Conservation (phyloP, 2,113 vertebrate genomes). For the Daubentonia madagascariensis region DNA sequence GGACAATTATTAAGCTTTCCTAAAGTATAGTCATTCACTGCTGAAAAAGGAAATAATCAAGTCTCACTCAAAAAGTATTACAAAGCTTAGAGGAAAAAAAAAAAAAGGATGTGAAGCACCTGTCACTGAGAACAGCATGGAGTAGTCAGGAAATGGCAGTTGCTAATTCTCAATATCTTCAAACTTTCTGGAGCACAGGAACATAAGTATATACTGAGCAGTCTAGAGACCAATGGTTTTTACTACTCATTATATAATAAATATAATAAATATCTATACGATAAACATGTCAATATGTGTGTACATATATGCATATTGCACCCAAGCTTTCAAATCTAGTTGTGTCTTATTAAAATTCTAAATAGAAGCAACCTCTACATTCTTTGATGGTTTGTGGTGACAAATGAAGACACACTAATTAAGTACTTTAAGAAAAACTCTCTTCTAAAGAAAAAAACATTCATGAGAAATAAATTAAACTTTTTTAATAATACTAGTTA, state of each 20-base stretch:
- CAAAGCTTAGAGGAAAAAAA: not conserved
- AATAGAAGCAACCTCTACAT: not conserved
- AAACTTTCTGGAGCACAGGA: not conserved
- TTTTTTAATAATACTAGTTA: not conserved
- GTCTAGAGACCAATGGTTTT: not conserved
- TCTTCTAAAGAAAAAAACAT: not conserved
- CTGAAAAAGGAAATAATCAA: slow-evolving; percentile 27
- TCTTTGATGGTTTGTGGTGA: not conserved
- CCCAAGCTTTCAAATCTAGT: slow-evolving; percentile 11
- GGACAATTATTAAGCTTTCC: not conserved
- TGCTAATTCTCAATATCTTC: not conserved
- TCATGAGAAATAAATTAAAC: not conserved
- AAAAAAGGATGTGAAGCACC: not conserved
- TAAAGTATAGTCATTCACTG: not conserved
- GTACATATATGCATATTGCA: not conserved
- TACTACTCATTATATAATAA: not conserved
- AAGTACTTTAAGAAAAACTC: not conserved
- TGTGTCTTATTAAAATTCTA: slow-evolving; percentile 4
- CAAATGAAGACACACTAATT: not conserved
- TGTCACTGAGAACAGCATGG: not conserved
- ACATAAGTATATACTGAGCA: not conserved
- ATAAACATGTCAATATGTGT: not conserved
- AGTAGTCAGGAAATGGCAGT: not conserved
- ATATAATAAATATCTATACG: not conserved
- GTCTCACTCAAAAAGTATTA: not conserved